Percentiles rank a stretch among this genome's conserved stretches.
phyloP scores from a whole-genome alignment of 37 sponge, comb jelly and placozoan species.

The Axinella damicornis region DNA sequence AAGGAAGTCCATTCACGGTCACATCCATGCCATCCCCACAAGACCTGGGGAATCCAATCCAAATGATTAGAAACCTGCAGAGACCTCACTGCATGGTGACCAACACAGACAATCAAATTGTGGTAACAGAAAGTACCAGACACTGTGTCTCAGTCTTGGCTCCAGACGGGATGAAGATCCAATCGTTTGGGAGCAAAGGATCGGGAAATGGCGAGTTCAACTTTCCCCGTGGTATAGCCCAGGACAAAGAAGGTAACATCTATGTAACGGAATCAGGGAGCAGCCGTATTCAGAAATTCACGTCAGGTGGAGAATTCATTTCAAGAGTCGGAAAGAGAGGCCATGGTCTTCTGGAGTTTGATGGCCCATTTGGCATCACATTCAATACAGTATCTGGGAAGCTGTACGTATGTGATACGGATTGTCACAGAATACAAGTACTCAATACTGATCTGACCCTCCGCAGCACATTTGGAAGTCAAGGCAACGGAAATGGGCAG shows the following conservation, averaged over 20 bases:
- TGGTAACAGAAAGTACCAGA: constrained; percentile 15
- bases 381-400: constrained; percentile 27
- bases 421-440: constrained; percentile 69
- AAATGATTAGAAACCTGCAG: not conserved
- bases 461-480: constrained; percentile 49
- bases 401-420: constrained; percentile 59
- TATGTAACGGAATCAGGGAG: constrained; percentile 11
- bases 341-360: constrained; percentile 51
- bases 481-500: constrained; percentile 60
- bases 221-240: constrained; percentile 39
- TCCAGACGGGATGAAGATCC: constrained; percentile 1
- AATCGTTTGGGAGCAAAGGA: constrained; percentile 35
- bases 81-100: constrained; percentile 32
- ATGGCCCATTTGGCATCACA: constrained; percentile 53
- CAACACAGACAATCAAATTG: constrained; percentile 20
- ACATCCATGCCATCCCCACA: not conserved
- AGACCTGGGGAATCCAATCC: not conserved
- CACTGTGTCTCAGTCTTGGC: constrained; percentile 30
- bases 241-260: constrained; percentile 37
- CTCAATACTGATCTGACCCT: constrained; percentile 63
- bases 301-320: constrained; percentile 49
- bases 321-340: constrained; percentile 46
- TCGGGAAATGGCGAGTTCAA: constrained; percentile 19
- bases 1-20: constrained; percentile 27
- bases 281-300: constrained; percentile 62